Evolutionary conservation across 2,113 vertebrate genomes (phyloP).

Genomic region (Pomatostomus ruficeps): DNA sequence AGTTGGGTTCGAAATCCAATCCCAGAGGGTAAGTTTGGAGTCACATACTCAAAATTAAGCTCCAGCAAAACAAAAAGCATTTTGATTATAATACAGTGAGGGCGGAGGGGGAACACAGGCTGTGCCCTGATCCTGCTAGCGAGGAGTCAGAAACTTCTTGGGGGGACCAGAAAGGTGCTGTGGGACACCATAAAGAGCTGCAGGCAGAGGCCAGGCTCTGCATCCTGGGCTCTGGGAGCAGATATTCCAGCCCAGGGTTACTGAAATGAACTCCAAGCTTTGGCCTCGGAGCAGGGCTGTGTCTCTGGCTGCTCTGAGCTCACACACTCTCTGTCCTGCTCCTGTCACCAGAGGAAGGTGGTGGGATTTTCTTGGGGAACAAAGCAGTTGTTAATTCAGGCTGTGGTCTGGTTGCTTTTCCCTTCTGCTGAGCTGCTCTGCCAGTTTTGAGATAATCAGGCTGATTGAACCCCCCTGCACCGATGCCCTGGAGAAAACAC

Average conservation of each 20-base stretch:
- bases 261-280: not conserved
- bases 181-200: not conserved
- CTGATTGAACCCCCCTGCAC: not conserved
- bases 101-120: not conserved
- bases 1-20: not conserved
- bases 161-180: not conserved
- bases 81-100: not conserved
- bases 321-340: not conserved
- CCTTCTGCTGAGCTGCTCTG: not conserved
- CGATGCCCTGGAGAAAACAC: accelerated
- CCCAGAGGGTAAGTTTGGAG: conserved; percentile 3
- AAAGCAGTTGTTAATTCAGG: not conserved
- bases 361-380: not conserved
- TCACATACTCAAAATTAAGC: not conserved
- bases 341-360: not conserved
- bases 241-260: not conserved
- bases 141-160: not conserved
- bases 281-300: not conserved
- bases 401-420: not conserved
- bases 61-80: not conserved
- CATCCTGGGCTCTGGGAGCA: not conserved
- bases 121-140: not conserved
- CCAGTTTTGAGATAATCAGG: not conserved
- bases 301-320: not conserved
- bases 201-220: not conserved